Evolutionary conservation across 2,113 vertebrate genomes (phyloP), one percentile per base, ranked within the genome.

Genomic region (Nematolebias whitei): DNA sequence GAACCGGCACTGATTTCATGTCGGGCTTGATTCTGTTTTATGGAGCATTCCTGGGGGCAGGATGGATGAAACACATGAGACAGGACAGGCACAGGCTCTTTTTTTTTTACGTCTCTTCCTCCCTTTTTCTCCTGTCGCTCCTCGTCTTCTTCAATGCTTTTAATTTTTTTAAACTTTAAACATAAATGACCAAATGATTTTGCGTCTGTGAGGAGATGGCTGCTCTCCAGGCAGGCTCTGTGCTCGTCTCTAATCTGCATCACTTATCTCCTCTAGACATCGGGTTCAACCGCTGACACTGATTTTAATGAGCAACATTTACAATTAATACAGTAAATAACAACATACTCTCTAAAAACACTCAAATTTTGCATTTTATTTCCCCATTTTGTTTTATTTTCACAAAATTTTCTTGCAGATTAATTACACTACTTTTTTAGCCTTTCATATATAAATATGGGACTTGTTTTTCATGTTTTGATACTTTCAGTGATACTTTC

Each of bases 141-240:
- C 50, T 68, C 45, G 56, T 54, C 62, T 74, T 73, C 55, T 64
- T 54, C 18, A 29, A 35, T 76, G 13, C 63, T 10, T 5, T 35
- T 29, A 3, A 48, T 69, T 59, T 65, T 66, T 74, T 53, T 75
- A 71, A 85, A 78, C 74, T 76, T 82, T 74, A 69, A 74, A 80
- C 76, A 87, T 75, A 63, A 73, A 71, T 66, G 68, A 71, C 79
- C 84, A 85, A 92, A 85, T 82, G 71, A 55, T 90, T 89, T 83
- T 79, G 74, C 87, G 49, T 86, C 87, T 91, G 88, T 93, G 88
- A 88, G 89, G 91, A 92, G 78, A 79, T 91, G 87, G 89, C 87
- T 54, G 56, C 24, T 58, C 56, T 88, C 90, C 90, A 90, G 68
- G 74, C 43, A 70, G 57, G 62, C 11, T 76, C 49, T 68, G 39